Base-by-base conservation (phyloP, 2,888 invertebrate species). In the Gymnocheta viridis region DNA sequence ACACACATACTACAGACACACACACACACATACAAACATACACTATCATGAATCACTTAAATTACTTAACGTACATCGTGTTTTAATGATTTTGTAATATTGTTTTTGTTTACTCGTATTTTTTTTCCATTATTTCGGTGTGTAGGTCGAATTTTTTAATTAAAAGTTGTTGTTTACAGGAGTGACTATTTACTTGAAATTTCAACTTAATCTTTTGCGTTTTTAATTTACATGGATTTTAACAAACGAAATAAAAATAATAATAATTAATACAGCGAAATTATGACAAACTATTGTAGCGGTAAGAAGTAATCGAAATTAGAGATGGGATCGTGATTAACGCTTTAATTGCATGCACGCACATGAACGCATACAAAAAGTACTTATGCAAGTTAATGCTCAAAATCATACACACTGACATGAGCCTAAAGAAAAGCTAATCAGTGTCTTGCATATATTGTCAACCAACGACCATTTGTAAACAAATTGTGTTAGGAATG, bases 11-110 rank as follows among this genome's bases (percentile, higher is more conserved):
- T n/a, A n/a, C n/a, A n/a, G 19, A 38, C 38, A 29, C 10, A 60
- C 62, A 1, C n/a, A 38, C 49, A 60, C 17, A 41, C 14, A 14
- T 14, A 29, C n/a, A n/a, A 2, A 56, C 29, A 14, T 41, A 7
- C 14, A 14, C 27, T 12, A 79, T 54, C 32, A 79, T 70, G 70
- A 79, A 44, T 64, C 78, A 79, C 51, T 62, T 70, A 51, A 78
- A 38, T 73, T 58, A 32, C 19, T 44, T 47, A 62, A 72, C n/a
- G n/a, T n/a, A n/a, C 35, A 62, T 62, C 24, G 51, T 32, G 51
- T 54, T 78, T 62, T 29, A 69, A 62, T 62, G 47, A 69, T 69
- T 78, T 78, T 78, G 77, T 60, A 77, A 78, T 77, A 19, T n/a
- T 38, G 10, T 47, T 44, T 9, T 49, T 62, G 17, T 64, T 54